Evolutionary conservation across 2,797 vertebrate species (phyloP).

Genomic region (Scomberomorus guttatus): DNA sequence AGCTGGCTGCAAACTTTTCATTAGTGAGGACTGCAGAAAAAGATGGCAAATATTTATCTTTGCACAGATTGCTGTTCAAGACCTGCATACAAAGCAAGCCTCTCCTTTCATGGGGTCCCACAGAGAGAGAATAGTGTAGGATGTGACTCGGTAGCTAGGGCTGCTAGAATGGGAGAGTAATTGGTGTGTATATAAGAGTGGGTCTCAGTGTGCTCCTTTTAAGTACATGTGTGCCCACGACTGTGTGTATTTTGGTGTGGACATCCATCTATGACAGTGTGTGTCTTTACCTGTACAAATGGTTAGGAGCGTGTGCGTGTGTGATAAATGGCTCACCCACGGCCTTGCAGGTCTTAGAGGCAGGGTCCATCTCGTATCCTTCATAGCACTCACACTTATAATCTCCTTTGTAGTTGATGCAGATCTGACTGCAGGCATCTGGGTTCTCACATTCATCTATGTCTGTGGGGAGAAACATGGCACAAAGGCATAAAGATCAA

Average conservation of each 20-base stretch:
- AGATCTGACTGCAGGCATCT: slow-evolving; percentile 97
- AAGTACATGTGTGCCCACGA: slow-evolving; percentile 16
- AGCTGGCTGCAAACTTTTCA: slow-evolving; percentile 78
- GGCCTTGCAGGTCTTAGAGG: slow-evolving; percentile 97
- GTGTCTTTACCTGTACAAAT: slow-evolving; percentile 25
- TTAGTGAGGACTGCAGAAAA: slow-evolving; percentile 73
- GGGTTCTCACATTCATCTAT: slow-evolving; percentile 98
- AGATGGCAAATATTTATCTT: slow-evolving; percentile 84
- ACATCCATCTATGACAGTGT: slow-evolving; percentile 42
- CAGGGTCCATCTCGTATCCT: slow-evolving; percentile 97
- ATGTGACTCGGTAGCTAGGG: slow-evolving; percentile 50
- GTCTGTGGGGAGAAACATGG: slow-evolving; percentile 82
- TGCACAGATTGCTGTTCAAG: slow-evolving; percentile 72
- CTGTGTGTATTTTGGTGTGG: slow-evolving; percentile 15
- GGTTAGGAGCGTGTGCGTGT: neutral
- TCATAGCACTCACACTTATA: slow-evolving; percentile 98
- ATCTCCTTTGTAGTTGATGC: slow-evolving; percentile 99
- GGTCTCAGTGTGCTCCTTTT: slow-evolving; percentile 31
- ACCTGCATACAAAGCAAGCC: slow-evolving; percentile 73
- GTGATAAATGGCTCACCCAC: slow-evolving; percentile 88
- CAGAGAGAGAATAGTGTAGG: slow-evolving; percentile 58
- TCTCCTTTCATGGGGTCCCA: slow-evolving; percentile 52
- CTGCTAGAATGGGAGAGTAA: slow-evolving; percentile 36
- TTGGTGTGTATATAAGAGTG: slow-evolving; percentile 37
- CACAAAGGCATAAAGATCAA: slow-evolving; percentile 1